Evolutionary conservation across 2,888 invertebrate species (phyloP).

Genomic region (Noctua janthina): DNA sequence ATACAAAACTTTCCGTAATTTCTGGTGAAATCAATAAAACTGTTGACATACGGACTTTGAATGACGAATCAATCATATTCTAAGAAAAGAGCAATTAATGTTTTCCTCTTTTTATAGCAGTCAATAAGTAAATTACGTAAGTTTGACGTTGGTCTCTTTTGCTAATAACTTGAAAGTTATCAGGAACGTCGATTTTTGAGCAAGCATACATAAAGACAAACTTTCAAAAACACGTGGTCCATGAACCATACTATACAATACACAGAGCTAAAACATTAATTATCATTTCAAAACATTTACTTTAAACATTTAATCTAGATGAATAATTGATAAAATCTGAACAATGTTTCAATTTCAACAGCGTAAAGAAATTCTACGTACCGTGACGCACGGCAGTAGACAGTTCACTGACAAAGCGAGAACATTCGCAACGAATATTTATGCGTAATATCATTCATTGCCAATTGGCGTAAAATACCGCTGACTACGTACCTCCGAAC

Average conservation of each 20-base stretch:
- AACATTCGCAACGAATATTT: conserved; percentile 27
- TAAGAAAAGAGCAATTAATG: conserved; percentile 2
- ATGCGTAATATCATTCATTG: conserved; percentile 56
- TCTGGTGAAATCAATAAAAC: conserved; percentile 15
- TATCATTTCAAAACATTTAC: conserved; percentile 19
- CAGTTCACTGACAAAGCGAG: conserved; percentile 17
- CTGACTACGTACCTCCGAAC: conserved; percentile 40
- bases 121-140: conserved; percentile 24
- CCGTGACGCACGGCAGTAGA: conserved; percentile 44
- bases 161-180: neutral
- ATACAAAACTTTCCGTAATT: conserved; percentile 11
- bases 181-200: conserved; percentile 3
- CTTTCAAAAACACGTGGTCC: conserved; percentile 17
- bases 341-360: conserved; percentile 50
- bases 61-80: conserved; percentile 18
- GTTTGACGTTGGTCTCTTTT: conserved; percentile 17
- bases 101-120: neutral
- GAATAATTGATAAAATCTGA: conserved; percentile 47
- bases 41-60: conserved; percentile 1
- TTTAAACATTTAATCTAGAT: conserved; percentile 28
- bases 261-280: conserved; percentile 25
- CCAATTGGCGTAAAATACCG: conserved; percentile 54
- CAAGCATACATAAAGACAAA: neutral
- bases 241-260: conserved; percentile 10
- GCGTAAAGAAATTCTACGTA: conserved; percentile 42